phyloP scores from a whole-genome alignment of 2,797 vertebrate species.

The Chloroceryle amazona region DNA sequence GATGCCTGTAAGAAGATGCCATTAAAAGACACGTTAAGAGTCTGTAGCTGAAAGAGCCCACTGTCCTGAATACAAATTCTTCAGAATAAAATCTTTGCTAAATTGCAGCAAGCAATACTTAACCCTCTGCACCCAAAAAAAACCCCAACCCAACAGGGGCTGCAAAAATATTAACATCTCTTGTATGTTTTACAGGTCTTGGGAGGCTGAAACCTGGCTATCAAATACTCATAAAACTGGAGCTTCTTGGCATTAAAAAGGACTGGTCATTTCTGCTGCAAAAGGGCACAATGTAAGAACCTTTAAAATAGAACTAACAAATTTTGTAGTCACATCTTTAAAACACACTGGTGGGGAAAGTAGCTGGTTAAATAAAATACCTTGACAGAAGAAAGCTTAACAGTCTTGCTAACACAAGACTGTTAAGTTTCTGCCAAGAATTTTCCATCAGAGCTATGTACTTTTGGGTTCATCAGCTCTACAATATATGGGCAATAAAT shows the following conservation, averaged over 20 bases:
- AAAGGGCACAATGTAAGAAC: neutral
- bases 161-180: neutral
- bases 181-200: neutral
- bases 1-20: neutral
- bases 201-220: neutral
- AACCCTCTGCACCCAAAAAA: accelerated
- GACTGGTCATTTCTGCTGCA: neutral
- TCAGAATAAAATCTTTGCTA: neutral
- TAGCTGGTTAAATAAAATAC: neutral
- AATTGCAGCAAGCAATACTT: neutral
- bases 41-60: neutral
- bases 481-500: neutral
- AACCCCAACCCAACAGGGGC: neutral
- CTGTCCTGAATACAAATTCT: neutral
- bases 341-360: neutral
- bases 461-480: neutral
- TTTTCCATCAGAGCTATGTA: neutral
- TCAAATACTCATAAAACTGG: neutral
- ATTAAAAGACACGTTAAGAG: neutral
- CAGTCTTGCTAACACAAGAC: neutral
- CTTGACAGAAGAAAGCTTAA: neutral
- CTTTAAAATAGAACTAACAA: neutral
- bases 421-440: neutral
- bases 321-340: neutral
- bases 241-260: neutral